Conservation (phyloP, 2,113 vertebrate species). For the Coryphaenoides rupestris region DNA sequence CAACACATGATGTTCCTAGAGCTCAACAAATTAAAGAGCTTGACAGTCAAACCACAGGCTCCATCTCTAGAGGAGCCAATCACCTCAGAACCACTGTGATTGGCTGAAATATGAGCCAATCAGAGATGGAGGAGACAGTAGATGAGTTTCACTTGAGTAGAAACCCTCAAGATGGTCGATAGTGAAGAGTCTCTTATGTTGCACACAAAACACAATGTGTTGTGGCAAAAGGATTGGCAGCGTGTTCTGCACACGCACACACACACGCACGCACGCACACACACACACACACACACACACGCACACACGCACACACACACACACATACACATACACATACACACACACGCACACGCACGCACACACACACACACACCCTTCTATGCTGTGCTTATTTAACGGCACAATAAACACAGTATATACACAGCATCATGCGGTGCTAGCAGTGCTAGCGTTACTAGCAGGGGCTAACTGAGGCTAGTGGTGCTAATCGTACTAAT, state of each 20-base stretch:
- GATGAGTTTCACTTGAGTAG: no score
- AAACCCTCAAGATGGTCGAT: no score
- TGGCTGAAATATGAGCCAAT: no score
- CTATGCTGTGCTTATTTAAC: neutral
- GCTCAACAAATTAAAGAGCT: no score
- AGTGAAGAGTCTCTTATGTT: neutral
- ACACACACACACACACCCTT: neutral
- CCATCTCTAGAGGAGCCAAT: no score
- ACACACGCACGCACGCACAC: neutral
- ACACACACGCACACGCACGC: constrained; percentile 3
- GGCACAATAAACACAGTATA: constrained; percentile 15
- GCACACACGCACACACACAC: constrained; percentile 1
- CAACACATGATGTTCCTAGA: no score
- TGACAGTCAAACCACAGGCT: no score
- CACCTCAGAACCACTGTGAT: no score
- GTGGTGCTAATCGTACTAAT: no score
- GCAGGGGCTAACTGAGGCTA: no score
- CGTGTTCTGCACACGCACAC: constrained; percentile 7
- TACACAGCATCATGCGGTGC: constrained; percentile 39
- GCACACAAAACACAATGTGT: neutral
- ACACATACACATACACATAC: constrained; percentile 11
- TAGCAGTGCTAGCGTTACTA: constrained; percentile 18
- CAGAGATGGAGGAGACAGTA: no score
- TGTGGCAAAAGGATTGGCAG: neutral
- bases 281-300: constrained; percentile 4